phyloP scores from a whole-genome alignment of 2,888 invertebrate species.

The Apotomis betuletana region DNA sequence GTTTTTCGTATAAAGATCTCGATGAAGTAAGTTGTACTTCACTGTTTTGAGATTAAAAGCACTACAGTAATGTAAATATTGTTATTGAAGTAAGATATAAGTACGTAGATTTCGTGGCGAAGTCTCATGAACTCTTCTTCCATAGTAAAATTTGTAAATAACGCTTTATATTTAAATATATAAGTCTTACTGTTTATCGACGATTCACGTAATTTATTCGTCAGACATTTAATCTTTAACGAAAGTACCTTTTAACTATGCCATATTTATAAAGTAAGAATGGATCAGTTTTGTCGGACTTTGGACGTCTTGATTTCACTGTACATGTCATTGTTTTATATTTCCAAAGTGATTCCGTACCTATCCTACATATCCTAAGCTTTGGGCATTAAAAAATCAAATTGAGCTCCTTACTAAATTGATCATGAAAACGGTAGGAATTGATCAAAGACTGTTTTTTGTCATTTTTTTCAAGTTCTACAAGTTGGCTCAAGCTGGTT shows the following conservation, averaged over 20 bases:
- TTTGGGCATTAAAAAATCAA: conserved; percentile 49
- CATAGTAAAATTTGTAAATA: conserved; percentile 84
- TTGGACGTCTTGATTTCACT: conserved; percentile 51
- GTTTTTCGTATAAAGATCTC: conserved; percentile 68
- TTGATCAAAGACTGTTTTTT: conserved; percentile 81
- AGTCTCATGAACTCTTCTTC: conserved; percentile 75
- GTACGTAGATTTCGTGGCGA: conserved; percentile 69
- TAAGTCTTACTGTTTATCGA: conserved; percentile 75
- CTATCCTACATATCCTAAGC: conserved; percentile 67
- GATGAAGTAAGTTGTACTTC: conserved; percentile 59
- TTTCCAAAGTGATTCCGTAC: conserved; percentile 56
- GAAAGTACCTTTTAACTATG: conserved; percentile 79
- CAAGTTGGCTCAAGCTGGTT: conserved; percentile 33
- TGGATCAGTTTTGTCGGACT: conserved; percentile 66
- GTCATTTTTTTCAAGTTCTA: conserved; percentile 53
- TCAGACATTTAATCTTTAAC: conserved; percentile 78
- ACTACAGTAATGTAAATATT: conserved; percentile 72
- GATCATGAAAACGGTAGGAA: conserved; percentile 65
- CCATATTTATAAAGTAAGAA: conserved; percentile 82
- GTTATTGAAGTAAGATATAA: conserved; percentile 69
- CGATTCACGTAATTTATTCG: conserved; percentile 78
- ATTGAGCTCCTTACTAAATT: conserved; percentile 42
- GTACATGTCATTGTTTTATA: conserved; percentile 51
- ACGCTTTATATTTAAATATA: conserved; percentile 67
- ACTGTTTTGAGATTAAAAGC: conserved; percentile 64